These are phyloP conservation scores for Pseudochirops cupreus DNA, from an alignment of 2,797 vertebrate species.

Conservation along the genomic window DNA sequence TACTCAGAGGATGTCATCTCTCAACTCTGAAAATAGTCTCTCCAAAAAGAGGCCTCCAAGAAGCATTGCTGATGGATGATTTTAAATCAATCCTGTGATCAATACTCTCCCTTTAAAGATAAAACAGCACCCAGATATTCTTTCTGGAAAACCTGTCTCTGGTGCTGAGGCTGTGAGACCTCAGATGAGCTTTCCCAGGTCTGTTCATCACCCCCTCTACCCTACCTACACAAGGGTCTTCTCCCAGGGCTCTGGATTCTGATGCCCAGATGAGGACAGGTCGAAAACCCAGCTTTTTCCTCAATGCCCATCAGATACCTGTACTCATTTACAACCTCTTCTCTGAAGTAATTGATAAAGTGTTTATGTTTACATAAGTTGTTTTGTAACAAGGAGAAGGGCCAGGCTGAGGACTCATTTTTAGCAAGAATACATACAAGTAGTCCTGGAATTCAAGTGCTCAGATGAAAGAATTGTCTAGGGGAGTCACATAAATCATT, in stretches of 20 bases:
- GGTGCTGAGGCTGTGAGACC: not conserved
- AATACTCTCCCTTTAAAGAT: not conserved
- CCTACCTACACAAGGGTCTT: not conserved
- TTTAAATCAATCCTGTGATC: conserved; percentile 39
- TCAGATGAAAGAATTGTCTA: not conserved
- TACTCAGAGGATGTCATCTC: conserved; percentile 76
- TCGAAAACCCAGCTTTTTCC: not conserved
- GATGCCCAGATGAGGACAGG: not conserved
- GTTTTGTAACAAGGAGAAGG: not conserved
- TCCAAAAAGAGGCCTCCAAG: conserved; percentile 44
- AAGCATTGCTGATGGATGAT: conserved; percentile 53
- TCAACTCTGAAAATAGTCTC: conserved; percentile 69
- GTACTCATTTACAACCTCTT: not conserved
- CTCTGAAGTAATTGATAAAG: not conserved
- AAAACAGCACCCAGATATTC: not conserved
- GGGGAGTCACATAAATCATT: not conserved
- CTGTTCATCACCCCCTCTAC: not conserved
- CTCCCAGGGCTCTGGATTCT: not conserved
- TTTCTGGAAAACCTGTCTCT: not conserved
- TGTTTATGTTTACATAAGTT: not conserved
- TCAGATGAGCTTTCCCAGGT: not conserved
- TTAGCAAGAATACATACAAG: not conserved
- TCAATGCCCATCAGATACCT: not conserved
- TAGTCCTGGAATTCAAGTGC: not conserved
- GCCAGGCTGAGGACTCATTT: not conserved